Evolutionary conservation across 2,888 invertebrate species (phyloP), one percentile per base, ranked within the genome.

Genomic region (Drosophila mercatorum): DNA sequence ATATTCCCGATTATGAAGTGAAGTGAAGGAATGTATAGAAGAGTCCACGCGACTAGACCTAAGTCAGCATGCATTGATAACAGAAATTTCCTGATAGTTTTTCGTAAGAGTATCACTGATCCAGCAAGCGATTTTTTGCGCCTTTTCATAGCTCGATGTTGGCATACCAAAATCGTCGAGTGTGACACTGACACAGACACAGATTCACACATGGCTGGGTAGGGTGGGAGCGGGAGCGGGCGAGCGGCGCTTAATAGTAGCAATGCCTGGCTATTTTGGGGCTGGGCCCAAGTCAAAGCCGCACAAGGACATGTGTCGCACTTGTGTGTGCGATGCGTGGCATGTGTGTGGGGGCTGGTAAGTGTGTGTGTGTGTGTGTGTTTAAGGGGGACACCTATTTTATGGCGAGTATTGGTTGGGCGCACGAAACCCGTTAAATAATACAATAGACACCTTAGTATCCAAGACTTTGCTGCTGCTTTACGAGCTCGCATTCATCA

Each of bases 251-350:
- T 49, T 49, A 49, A 22, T 14, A 14, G 36, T n/a, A 41, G 62
- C 61, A 41, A 57, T 59, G 64, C 52, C 63, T 62, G 78, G 78
- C 83, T 86, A 80, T 84, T 84, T 86, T 82, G 56, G 83, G 82
- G 80, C 67, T 73, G 58, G 62, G 65, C 75, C 69, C 73, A 72
- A 83, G 81, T 80, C 81, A 83, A 85, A 81, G 80, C 76, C 79
- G 67, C 78, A 68, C 83, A 86, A 86, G 83, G 84, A 86, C 84
- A 86, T 80, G 76, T 83, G 83, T 75, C 74, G 81, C 80, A 75
- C 72, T 81, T 53, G 67, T 67, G 66, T 34, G 65, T 58, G 56
- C 57, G 57, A 53, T 41, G 55, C 55, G 31, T 22, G 52, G 58
- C 12, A 40, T n/a, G 46, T 17, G 31, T 3, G 57, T 46, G 44